Conservation (phyloP, 2,888 invertebrate genomes). For the Drosophila anomelani region DNA sequence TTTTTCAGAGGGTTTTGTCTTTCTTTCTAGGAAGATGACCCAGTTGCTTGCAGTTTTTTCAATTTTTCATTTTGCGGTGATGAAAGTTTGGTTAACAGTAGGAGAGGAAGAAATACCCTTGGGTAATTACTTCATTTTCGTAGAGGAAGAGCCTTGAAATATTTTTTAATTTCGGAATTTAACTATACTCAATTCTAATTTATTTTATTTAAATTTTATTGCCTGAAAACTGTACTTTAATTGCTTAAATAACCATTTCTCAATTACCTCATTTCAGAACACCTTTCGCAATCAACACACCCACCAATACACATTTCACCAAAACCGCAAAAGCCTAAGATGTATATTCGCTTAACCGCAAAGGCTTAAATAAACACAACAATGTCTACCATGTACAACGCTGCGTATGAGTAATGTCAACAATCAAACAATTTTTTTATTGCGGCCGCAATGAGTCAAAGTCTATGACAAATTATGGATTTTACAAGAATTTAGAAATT, state of each 20-base stretch:
- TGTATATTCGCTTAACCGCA: conserved; percentile 55
- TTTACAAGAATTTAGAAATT: conserved; percentile 10
- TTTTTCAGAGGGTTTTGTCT: conserved; percentile 40
- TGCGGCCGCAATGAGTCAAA: conserved; percentile 30
- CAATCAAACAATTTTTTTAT: conserved; percentile 12
- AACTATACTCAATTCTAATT: background rate
- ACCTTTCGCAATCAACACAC: conserved; percentile 7
- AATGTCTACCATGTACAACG: conserved; percentile 18
- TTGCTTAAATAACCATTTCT: background rate
- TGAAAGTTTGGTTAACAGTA: conserved; percentile 62
- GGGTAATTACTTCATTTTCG: conserved; percentile 1
- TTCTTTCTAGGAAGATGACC: conserved; percentile 62
- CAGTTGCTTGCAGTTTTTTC: conserved; percentile 56
- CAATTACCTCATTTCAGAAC: conserved; percentile 18
- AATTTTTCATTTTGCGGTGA: conserved; percentile 57
- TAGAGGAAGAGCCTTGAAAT: background rate
- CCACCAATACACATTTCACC: conserved; percentile 23
- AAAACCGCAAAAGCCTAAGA: conserved; percentile 39
- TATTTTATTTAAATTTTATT: background rate
- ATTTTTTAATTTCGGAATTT: background rate
- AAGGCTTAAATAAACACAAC: conserved; percentile 39
- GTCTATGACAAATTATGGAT: conserved; percentile 26
- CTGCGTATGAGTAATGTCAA: conserved; percentile 70
- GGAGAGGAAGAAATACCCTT: conserved; percentile 4
- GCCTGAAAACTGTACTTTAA: background rate